These are phyloP conservation scores for Cartodere bifasciata DNA, from an alignment of 2,888 invertebrate genomes.

Conservation along the genomic window DNA sequence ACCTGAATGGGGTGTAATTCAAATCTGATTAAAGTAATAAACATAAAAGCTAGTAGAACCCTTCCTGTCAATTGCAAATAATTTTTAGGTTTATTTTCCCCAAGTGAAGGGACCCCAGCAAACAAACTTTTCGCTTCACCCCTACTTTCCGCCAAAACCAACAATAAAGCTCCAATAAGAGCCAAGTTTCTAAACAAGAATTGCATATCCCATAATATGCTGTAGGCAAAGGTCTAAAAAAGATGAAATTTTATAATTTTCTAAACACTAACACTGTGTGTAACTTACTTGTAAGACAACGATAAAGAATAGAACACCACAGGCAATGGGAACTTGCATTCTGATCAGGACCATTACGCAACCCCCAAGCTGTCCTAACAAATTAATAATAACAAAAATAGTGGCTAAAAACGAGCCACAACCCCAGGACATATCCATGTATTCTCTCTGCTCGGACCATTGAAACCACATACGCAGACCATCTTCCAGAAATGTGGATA, in stretches of 20 bases:
- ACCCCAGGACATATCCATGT: constrained; percentile 95
- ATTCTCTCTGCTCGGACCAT: constrained; percentile 94
- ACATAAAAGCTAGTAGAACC: constrained; percentile 95
- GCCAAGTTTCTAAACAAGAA: constrained; percentile 94
- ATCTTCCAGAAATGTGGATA: constrained; percentile 98
- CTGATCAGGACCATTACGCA: constrained; percentile 92
- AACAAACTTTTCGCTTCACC: constrained; percentile 90
- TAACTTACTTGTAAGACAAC: constrained; percentile 79
- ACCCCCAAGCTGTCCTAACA: constrained; percentile 91
- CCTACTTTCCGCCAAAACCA: constrained; percentile 92
- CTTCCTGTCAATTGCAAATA: constrained; percentile 93
- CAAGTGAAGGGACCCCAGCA: constrained; percentile 85
- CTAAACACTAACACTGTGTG: background rate
- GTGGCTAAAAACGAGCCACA: constrained; percentile 91
- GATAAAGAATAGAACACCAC: constrained; percentile 86
- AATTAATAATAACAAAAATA: constrained; percentile 88
- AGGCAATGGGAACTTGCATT: constrained; percentile 82
- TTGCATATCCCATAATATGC: constrained; percentile 96
- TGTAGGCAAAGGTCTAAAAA: constrained; percentile 79
- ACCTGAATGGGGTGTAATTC: constrained; percentile 84
- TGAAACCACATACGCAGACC: constrained; percentile 99
- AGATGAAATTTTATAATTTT: constrained; percentile 11
- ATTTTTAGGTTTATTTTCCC: constrained; percentile 94
- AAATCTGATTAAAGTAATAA: constrained; percentile 88
- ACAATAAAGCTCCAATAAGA: constrained; percentile 88